phyloP scores from a whole-genome alignment of 2,888 invertebrate genomes.

The Acronicta leporina region DNA sequence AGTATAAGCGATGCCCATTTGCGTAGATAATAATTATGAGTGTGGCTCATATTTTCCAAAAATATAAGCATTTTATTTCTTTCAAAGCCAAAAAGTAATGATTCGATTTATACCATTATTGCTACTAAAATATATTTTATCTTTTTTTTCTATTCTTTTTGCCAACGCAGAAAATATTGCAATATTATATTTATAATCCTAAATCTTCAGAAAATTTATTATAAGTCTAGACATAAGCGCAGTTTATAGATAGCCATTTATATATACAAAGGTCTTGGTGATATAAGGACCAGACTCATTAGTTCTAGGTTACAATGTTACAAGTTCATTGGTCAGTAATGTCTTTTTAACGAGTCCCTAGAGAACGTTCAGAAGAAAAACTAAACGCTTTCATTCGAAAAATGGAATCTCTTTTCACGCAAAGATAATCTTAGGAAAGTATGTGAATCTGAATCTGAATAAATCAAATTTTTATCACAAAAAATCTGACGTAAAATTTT shows the following conservation, averaged over 20 bases:
- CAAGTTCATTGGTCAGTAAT: constrained; percentile 42
- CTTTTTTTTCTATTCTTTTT: too few relatives aligned
- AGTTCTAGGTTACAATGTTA: constrained; percentile 31
- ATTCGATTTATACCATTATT: too few relatives aligned
- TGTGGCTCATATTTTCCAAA: too few relatives aligned
- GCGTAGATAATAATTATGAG: too few relatives aligned
- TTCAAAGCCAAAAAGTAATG: too few relatives aligned
- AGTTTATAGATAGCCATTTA: neutral
- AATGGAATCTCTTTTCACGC: neutral
- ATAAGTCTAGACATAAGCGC: neutral
- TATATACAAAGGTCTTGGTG: neutral
- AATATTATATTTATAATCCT: too few relatives aligned
- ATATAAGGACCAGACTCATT: constrained; percentile 23
- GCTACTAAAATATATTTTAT: too few relatives aligned
- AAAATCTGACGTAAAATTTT: too few relatives aligned
- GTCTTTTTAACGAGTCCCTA: constrained; percentile 43
- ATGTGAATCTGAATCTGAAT: neutral
- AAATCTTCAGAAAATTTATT: too few relatives aligned
- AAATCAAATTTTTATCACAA: neutral
- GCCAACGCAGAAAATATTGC: too few relatives aligned
- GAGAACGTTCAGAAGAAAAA: constrained; percentile 24
- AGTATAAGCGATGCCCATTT: too few relatives aligned
- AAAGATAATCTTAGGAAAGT: neutral
- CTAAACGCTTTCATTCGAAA: constrained; percentile 5
- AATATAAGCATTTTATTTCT: too few relatives aligned